Conservation (phyloP, 2,888 invertebrate species). For the Mimumesa dahlbomi region DNA sequence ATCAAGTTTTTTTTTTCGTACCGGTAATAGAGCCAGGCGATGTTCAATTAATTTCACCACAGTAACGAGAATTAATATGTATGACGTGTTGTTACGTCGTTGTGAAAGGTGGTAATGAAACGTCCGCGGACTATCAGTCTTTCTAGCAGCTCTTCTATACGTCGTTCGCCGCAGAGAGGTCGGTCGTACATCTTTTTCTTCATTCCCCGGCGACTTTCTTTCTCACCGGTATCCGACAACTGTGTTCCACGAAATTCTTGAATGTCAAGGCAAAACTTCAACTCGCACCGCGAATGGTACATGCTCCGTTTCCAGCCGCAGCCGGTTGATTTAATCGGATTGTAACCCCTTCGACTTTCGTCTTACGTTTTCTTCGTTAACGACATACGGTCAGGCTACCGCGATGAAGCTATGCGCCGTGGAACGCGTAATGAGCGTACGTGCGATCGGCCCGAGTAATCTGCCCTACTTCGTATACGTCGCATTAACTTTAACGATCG, state of each 20-base stretch:
- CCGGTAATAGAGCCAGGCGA: no score
- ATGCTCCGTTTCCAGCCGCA: background rate
- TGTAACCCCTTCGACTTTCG: conserved; percentile 49
- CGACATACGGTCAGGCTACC: conserved; percentile 39
- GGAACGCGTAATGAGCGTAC: conserved; percentile 64
- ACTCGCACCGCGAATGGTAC: conserved; percentile 31
- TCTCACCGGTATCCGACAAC: conserved; percentile 12
- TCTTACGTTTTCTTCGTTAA: conserved; percentile 52
- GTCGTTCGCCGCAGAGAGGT: background rate
- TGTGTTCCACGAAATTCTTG: conserved; percentile 44
- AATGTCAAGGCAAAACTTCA: conserved; percentile 21
- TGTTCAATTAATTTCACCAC: no score
- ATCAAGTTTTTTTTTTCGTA: no score
- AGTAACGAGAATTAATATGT: no score
- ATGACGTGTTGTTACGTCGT: background rate
- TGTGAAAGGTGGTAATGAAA: conserved; percentile 37
- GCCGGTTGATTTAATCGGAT: conserved; percentile 48
- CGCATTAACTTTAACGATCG: conserved; percentile 64
- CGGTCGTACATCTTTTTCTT: conserved; percentile 36
- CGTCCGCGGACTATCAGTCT: conserved; percentile 34
- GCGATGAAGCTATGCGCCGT: conserved; percentile 60
- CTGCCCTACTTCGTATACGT: conserved; percentile 59
- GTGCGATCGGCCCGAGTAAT: conserved; percentile 58
- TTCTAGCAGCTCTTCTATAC: conserved; percentile 41
- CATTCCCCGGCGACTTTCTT: conserved; percentile 2